These are phyloP conservation scores for Antidorcas marsupialis DNA, from an alignment of 2,113 vertebrate species.

Conservation along the genomic window DNA sequence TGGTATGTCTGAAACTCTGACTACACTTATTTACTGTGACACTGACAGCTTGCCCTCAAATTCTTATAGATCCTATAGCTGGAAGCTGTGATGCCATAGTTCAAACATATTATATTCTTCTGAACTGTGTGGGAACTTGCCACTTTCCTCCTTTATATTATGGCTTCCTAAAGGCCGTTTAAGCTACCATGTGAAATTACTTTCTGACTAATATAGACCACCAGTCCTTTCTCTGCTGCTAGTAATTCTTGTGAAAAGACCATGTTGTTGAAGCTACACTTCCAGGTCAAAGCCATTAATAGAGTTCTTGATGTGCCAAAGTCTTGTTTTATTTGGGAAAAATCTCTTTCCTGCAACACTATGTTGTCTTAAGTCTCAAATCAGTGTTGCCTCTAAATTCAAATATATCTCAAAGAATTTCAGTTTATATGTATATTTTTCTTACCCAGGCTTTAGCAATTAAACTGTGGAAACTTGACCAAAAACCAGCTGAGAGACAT, in stretches of 20 bases:
- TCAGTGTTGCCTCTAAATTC: neutral
- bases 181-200: neutral
- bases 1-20: neutral
- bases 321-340: neutral
- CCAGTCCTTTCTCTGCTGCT: neutral
- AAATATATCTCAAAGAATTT: neutral
- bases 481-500: neutral
- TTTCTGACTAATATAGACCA: neutral
- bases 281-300: neutral
- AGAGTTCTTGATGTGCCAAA: neutral
- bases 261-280: neutral
- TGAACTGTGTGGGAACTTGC: neutral
- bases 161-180: neutral
- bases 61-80: neutral
- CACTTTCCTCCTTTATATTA: neutral
- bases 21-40: neutral
- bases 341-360: neutral
- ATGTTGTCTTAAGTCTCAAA: neutral
- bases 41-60: neutral
- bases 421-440: neutral
- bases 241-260: neutral
- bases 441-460: neutral
- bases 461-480: neutral
- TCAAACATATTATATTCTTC: neutral
- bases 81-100: neutral